A percentile compares a stretch with the other conserved stretches of the same genome.
Evolutionary conservation across 2,113 vertebrate species (phyloP).

Genomic region (Capreolus pygargus): DNA sequence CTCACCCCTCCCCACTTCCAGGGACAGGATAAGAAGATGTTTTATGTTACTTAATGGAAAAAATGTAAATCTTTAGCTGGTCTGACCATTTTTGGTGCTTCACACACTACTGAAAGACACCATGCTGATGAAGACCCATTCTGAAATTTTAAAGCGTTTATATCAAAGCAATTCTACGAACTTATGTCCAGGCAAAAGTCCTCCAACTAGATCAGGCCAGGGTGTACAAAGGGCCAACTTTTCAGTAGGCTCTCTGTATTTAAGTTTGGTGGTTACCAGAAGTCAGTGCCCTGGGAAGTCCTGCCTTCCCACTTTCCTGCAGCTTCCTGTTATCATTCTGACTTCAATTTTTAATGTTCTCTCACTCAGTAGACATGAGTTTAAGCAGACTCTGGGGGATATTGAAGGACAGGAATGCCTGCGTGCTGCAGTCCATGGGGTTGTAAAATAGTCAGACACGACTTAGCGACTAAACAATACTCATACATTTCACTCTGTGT

Average conservation of each 20-base stretch:
- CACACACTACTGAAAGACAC: background rate
- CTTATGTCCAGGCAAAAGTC: background rate
- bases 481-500: background rate
- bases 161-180: background rate
- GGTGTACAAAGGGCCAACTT: background rate
- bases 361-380: background rate
- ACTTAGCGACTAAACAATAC: fast-evolving
- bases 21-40: background rate
- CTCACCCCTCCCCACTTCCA: background rate
- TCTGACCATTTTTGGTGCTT: background rate
- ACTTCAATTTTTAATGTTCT: background rate
- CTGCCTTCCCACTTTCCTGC: background rate
- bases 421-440: background rate
- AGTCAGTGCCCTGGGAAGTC: background rate
- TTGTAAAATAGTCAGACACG: background rate
- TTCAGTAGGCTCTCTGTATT: background rate
- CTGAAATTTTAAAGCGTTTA: background rate
- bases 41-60: background rate
- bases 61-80: background rate
- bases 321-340: background rate
- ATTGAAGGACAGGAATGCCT: background rate
- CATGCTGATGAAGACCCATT: background rate
- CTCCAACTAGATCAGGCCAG: background rate
- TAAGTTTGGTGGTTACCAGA: background rate
- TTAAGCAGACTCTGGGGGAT: background rate